These are phyloP conservation scores for Bubo blakistoni DNA, from an alignment of 2,113 vertebrate genomes.

Conservation along the genomic window DNA sequence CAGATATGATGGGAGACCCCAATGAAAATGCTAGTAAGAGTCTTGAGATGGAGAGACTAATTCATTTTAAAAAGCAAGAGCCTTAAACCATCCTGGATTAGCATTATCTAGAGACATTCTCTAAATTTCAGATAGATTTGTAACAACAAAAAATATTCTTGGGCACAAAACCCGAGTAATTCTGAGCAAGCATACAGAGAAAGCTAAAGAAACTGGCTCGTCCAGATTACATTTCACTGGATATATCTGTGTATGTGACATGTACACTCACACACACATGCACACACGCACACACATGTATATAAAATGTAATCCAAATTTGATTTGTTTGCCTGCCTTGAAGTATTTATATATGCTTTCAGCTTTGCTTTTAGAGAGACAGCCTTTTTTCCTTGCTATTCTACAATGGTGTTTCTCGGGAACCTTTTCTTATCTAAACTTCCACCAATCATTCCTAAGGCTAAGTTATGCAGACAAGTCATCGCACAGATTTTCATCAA, in stretches of 20 bases:
- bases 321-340: not conserved
- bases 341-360: slow-evolving; percentile 29
- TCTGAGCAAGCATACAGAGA: not conserved
- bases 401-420: not conserved
- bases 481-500: slow-evolving; percentile 50
- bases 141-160: not conserved
- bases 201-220: not conserved
- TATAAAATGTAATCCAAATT: slow-evolving; percentile 8
- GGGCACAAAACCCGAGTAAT: not conserved
- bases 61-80: not conserved
- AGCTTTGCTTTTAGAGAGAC: slow-evolving; percentile 1
- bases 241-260: not conserved
- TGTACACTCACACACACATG: not conserved
- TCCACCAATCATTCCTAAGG: slow-evolving; percentile 18
- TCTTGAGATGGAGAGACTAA: not conserved
- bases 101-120: not conserved
- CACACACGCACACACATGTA: not conserved
- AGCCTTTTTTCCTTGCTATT: slow-evolving; percentile 15
- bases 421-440: slow-evolving; percentile 47
- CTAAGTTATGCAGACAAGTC: slow-evolving; percentile 52
- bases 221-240: not conserved
- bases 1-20: not conserved
- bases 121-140: not conserved
- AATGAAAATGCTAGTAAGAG: not conserved
- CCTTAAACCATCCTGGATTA: not conserved